Conservation (phyloP, 2,888 invertebrate genomes). For the Octonoba sinensis region DNA sequence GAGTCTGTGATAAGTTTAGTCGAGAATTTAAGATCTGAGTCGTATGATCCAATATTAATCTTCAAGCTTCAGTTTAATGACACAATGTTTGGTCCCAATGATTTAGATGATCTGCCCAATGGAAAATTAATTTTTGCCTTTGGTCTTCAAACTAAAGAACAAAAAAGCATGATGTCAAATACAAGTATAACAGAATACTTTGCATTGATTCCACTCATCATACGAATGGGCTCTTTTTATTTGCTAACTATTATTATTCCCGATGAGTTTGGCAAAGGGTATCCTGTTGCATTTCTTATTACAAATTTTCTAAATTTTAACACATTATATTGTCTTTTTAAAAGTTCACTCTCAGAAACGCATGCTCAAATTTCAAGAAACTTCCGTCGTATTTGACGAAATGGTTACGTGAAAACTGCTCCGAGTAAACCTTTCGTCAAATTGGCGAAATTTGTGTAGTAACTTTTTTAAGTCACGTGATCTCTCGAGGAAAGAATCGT, state of each 20-base stretch:
- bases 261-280: constrained; percentile 14
- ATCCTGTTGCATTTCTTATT: constrained; percentile 17
- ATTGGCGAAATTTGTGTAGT: too few relatives aligned
- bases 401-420: too few relatives aligned
- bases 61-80: not conserved
- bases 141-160: not conserved
- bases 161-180: not conserved
- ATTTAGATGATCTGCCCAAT: not conserved
- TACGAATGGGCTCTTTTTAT: constrained; percentile 18
- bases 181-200: not conserved
- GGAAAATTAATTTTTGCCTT: too few relatives aligned
- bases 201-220: constrained; percentile 12
- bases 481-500: too few relatives aligned
- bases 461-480: too few relatives aligned
- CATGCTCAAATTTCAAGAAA: too few relatives aligned
- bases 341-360: too few relatives aligned
- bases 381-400: too few relatives aligned
- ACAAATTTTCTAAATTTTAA: too few relatives aligned
- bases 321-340: too few relatives aligned
- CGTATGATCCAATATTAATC: not conserved
- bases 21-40: not conserved
- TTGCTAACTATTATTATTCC: constrained; percentile 18
- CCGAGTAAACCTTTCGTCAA: too few relatives aligned
- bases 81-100: not conserved
- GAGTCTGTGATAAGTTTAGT: not conserved